phyloP scores from a whole-genome alignment of 2,797 vertebrate species.

The Spinus pinus region DNA sequence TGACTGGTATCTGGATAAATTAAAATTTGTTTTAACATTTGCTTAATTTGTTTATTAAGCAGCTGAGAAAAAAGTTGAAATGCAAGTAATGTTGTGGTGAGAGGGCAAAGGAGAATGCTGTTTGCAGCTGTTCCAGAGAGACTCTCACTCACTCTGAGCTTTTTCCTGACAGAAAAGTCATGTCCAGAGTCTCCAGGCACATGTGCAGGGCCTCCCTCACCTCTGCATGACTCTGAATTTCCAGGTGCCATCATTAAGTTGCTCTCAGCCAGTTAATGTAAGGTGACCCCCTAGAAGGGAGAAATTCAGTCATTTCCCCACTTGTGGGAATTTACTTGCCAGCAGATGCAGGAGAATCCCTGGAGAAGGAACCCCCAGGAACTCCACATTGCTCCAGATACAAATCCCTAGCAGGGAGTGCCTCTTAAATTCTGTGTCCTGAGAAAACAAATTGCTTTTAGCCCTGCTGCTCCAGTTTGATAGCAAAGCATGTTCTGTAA shows the following conservation, averaged over 20 bases:
- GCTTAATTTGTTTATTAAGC: not conserved
- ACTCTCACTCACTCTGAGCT: not conserved
- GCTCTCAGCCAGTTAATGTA: not conserved
- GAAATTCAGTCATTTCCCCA: not conserved
- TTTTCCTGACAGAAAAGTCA: not conserved
- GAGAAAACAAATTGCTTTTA: not conserved
- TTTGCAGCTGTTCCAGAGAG: not conserved
- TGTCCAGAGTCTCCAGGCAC: not conserved
- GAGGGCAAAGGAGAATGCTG: not conserved
- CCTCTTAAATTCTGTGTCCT: not conserved
- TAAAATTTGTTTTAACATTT: not conserved
- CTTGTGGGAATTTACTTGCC: not conserved
- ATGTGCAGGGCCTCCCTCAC: not conserved
- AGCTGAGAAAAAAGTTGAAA: not conserved
- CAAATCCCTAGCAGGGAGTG: not conserved
- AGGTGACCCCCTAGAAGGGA: rapidly evolving
- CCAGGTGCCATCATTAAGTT: not conserved
- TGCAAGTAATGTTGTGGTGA: too few relatives aligned
- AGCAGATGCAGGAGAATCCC: not conserved
- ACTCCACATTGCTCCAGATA: not conserved
- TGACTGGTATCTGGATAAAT: not conserved
- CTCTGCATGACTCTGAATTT: not conserved
- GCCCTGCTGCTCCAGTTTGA: not conserved
- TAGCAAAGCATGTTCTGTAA: not conserved
- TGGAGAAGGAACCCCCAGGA: not conserved